phyloP scores from a whole-genome alignment of 2,797 vertebrate genomes.

The Cyprinodon diabolis region DNA sequence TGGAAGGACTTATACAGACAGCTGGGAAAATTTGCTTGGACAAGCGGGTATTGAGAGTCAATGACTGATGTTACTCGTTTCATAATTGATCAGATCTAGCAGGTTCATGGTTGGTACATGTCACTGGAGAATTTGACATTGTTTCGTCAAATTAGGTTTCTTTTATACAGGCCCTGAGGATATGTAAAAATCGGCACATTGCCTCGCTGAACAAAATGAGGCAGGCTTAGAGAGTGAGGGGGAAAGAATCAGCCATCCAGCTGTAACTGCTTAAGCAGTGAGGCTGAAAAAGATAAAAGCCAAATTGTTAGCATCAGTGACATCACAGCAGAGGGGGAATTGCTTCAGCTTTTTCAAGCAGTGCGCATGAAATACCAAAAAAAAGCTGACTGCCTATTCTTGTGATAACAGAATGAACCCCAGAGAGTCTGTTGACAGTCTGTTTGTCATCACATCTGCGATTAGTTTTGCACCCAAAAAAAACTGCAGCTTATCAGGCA shows the following conservation, averaged over 20 bases:
- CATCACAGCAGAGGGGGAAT: constrained; percentile 60
- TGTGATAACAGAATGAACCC: constrained; percentile 33
- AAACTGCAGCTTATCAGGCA: constrained; percentile 11
- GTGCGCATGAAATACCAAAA: constrained; percentile 52
- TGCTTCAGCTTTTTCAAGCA: constrained; percentile 70
- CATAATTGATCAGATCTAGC: constrained; percentile 61
- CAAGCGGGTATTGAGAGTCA: constrained; percentile 57
- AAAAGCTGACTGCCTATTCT: constrained; percentile 48
- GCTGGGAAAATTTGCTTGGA: constrained; percentile 60
- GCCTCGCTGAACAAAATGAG: constrained; percentile 28
- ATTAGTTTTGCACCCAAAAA: constrained; percentile 15
- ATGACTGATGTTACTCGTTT: constrained; percentile 51
- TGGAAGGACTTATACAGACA: constrained; percentile 47
- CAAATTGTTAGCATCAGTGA: constrained; percentile 65
- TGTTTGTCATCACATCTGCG: constrained; percentile 32
- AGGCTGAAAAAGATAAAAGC: constrained; percentile 62
- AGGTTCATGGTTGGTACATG: constrained; percentile 51
- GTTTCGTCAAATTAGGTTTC: constrained; percentile 58
- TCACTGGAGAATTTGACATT: constrained; percentile 58
- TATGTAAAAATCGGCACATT: constrained; percentile 35
- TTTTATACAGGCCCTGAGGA: constrained; percentile 53
- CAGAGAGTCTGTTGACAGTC: constrained; percentile 47
- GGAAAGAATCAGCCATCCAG: constrained; percentile 33
- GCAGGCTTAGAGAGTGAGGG: constrained; percentile 20
- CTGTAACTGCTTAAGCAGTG: constrained; percentile 31